Conservation (phyloP, 2,888 invertebrate species). For the Anodontia alba region DNA sequence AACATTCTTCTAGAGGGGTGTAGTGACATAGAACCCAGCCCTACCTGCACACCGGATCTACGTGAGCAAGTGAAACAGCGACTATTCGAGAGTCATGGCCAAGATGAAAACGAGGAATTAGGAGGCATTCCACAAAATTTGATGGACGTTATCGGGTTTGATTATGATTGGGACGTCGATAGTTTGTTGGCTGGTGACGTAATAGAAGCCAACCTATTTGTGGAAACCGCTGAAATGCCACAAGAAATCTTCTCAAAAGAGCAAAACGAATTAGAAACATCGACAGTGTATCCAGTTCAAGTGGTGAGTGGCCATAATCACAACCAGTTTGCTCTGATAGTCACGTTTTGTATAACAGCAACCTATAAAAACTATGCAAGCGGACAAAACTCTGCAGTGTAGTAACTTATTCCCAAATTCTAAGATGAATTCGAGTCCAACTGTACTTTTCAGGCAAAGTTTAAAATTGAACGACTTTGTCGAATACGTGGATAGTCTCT, state of each 20-base stretch:
- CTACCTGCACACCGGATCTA: not conserved
- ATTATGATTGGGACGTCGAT: slow-evolving; percentile 12
- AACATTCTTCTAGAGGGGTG: not conserved
- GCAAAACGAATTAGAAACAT: not conserved
- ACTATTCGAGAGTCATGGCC: not conserved
- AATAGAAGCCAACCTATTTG: not conserved
- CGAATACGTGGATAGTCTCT: slow-evolving; percentile 33
- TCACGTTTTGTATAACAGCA: not conserved
- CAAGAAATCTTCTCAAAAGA: not conserved
- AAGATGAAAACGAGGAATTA: not conserved
- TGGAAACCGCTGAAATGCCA: slow-evolving; percentile 14
- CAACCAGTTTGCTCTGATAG: too few relatives aligned
- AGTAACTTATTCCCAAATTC: not conserved
- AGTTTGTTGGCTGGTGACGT: not conserved
- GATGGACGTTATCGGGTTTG: not conserved
- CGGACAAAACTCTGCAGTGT: not conserved
- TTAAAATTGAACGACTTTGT: slow-evolving; percentile 36
- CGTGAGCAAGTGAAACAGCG: slow-evolving; percentile 11
- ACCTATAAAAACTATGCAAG: not conserved
- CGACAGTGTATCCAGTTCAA: slow-evolving; percentile 29
- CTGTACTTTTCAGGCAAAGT: slow-evolving; percentile 29
- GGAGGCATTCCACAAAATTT: slow-evolving; percentile 25
- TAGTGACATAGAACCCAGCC: not conserved
- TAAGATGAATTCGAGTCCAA: slow-evolving; percentile 25
- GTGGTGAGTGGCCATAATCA: slow-evolving; percentile 9